Base-by-base conservation (phyloP, 2,888 invertebrate genomes). In the Parnassius mnemosyne region DNA sequence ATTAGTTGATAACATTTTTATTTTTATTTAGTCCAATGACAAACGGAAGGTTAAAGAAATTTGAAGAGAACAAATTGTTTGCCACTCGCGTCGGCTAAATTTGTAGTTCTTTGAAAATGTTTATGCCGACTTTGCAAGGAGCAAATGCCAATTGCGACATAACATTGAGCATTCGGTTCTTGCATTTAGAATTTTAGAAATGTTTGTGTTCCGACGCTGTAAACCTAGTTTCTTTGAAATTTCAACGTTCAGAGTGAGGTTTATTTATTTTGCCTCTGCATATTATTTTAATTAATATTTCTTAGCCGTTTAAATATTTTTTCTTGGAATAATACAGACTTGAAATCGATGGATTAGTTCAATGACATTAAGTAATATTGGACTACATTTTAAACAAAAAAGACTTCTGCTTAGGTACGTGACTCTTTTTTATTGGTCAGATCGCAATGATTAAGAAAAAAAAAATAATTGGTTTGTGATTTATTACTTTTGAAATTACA, bases 21-120 rank as follows among this genome's bases (percentile, higher is more conserved):
- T 13, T 69, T 69, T 67, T 83, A 87, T 87, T 87, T 80, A 82
- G 87, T 87, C 84, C 89, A 89, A 89, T 89, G 89, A 87, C 86
- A 84, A 75, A 79, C 72, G 41, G 52, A 72, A 70, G 75, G 81
- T 81, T 88, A 81, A 84, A 85, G 87, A 85, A 87, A 87, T 85
- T 83, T 73, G 77, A 79, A 73, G 69, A 71, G 69, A 80, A 84
- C 81, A 80, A 79, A 70, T 74, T 75, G 72, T 74, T 71, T 74
- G 72, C 68, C 62, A 65, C 68, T 69, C 67, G 64, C 68, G 71
- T 68, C 77, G 73, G 74, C 78, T 79, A 78, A 79, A 79, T 81
- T 80, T 66, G 77, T 78, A 77, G 72, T 85, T 84, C 85, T 75
- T 60, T 80, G 86, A 87, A 86, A 75, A 80, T 80, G 79, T 85